Conservation (phyloP, 2,888 invertebrate species). For the Leucophora obtusa region DNA sequence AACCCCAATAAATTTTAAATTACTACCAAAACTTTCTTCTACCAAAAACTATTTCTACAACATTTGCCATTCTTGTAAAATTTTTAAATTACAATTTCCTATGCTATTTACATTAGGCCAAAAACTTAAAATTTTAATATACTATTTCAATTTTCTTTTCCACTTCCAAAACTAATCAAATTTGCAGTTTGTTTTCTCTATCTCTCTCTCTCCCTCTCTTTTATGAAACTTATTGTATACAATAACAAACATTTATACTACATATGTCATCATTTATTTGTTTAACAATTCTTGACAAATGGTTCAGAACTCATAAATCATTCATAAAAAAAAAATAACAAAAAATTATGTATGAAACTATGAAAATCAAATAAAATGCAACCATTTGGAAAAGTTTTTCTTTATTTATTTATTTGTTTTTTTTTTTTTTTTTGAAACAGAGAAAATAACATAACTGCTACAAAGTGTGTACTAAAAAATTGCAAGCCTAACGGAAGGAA, state of each 20-base stretch:
- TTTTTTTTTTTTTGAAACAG: not conserved
- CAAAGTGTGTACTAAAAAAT: conserved; percentile 20
- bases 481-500: not conserved
- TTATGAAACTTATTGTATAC: not conserved
- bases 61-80: not conserved
- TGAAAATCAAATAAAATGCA: conserved; percentile 58
- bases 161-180: conserved; percentile 28
- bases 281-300: conserved; percentile 53
- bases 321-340: conserved; percentile 38
- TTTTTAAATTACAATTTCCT: not conserved
- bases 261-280: conserved; percentile 53
- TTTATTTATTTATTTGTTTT: too few species aligned
- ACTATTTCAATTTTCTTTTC: conserved; percentile 10
- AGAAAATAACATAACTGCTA: conserved; percentile 20
- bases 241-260: conserved; percentile 30
- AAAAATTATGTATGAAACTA: conserved; percentile 6
- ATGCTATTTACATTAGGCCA: not conserved
- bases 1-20: too few species aligned
- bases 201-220: too few species aligned
- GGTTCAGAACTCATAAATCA: conserved; percentile 58
- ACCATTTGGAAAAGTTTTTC: conserved; percentile 40
- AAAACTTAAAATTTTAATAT: conserved; percentile 4
- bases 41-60: not conserved
- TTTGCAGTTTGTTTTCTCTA: conserved; percentile 25
- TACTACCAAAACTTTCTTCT: too few species aligned